phyloP scores from a whole-genome alignment of 1,140 invertebrate species.

The Cyclina sinensis region DNA sequence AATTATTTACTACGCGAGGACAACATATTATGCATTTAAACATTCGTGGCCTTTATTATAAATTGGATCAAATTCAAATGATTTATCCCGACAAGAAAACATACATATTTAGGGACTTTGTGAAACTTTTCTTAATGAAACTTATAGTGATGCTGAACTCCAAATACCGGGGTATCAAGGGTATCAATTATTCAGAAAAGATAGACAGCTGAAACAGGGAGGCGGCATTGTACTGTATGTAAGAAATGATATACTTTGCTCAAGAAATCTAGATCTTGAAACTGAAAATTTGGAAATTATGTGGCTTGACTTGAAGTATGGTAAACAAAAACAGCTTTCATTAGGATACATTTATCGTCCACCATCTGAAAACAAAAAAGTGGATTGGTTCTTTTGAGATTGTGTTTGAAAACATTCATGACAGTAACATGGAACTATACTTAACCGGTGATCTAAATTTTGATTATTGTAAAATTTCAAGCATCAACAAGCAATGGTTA shows the following conservation, averaged over 20 bases:
- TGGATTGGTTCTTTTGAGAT: neutral
- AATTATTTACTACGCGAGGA: no score
- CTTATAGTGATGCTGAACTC: neutral
- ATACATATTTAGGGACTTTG: neutral
- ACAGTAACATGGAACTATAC: neutral
- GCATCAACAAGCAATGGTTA: no score
- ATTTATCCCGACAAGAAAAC: neutral
- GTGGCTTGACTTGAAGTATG: neutral
- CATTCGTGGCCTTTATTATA: no score
- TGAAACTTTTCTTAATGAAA: conserved; percentile 7
- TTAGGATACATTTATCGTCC: conserved; percentile 3
- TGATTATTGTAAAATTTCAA: neutral
- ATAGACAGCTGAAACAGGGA: neutral
- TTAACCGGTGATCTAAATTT: neutral
- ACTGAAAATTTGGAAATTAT: neutral
- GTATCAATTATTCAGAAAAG: neutral
- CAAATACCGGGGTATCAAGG: no score
- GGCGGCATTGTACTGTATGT: neutral
- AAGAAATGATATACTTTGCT: neutral
- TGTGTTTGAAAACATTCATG: neutral
- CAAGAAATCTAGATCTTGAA: neutral
- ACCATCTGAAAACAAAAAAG: neutral
- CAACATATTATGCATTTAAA: no score
- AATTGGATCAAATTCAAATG: neutral
- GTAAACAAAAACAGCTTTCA: neutral